Evolutionary conservation across 2,797 vertebrate species (phyloP).

Genomic region (Siniperca undulata): DNA sequence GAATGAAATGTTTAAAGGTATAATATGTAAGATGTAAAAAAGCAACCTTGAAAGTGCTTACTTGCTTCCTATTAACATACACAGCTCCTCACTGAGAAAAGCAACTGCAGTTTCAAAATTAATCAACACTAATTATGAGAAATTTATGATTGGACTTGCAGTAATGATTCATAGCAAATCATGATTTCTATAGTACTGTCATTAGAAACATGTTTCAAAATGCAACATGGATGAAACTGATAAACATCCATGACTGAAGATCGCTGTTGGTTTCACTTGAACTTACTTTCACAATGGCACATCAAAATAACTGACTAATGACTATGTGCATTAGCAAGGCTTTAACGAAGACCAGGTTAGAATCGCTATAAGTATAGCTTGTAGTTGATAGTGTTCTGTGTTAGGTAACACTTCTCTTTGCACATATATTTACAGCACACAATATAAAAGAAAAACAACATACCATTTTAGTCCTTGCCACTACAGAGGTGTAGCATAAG

Average conservation of each 20-base stretch:
- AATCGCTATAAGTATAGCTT: background rate
- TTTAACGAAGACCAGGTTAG: background rate
- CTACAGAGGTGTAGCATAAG: background rate
- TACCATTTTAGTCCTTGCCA: background rate
- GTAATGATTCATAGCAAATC: background rate
- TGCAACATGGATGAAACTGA: background rate
- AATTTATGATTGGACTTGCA: background rate
- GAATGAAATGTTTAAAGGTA: constrained; percentile 5
- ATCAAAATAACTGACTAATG: constrained; percentile 7
- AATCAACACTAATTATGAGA: background rate
- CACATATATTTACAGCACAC: constrained; percentile 4
- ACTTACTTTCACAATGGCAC: background rate
- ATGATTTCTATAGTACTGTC: background rate
- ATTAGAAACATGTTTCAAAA: background rate
- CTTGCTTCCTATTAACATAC: background rate
- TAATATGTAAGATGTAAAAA: constrained; percentile 40
- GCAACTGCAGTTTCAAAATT: background rate
- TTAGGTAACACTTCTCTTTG: background rate
- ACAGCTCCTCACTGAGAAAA: background rate
- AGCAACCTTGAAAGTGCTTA: background rate
- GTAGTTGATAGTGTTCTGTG: background rate
- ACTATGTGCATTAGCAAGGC: background rate
- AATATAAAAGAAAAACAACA: background rate
- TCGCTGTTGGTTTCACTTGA: background rate
- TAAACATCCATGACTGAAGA: background rate